These are phyloP conservation scores for Globodera rostochiensis DNA, from an alignment of 1,140 invertebrate species.

Conservation along the genomic window DNA sequence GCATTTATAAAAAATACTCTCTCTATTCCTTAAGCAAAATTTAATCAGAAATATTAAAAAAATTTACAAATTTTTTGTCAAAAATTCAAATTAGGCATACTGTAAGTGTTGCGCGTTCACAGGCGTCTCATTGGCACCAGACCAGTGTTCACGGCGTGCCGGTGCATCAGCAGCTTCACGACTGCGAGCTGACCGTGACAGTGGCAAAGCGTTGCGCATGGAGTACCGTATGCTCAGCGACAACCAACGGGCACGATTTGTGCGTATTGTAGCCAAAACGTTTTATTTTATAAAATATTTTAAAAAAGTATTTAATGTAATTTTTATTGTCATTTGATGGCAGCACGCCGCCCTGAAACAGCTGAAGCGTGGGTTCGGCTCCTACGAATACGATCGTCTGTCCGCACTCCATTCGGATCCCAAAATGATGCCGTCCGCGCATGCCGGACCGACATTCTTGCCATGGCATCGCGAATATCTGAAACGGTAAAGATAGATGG, in stretches of 20 bases:
- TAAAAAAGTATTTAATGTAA: no score
- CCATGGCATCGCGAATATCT: conserved; percentile 19
- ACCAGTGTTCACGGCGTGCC: no score
- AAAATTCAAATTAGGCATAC: no score
- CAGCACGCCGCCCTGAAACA: not conserved
- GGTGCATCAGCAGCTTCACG: not conserved
- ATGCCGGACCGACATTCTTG: not conserved
- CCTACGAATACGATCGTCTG: not conserved
- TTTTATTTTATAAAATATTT: no score
- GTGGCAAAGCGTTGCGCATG: not conserved
- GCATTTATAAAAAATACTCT: no score
- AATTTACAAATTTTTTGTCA: no score
- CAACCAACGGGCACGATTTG: not conserved
- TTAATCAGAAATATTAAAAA: no score
- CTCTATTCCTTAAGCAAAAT: no score
- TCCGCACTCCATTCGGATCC: not conserved
- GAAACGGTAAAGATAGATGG: not conserved
- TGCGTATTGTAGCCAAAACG: not conserved
- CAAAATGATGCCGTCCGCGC: not conserved
- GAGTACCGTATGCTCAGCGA: conserved; percentile 21
- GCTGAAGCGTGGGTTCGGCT: not conserved
- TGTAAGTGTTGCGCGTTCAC: no score
- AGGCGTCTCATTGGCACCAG: no score
- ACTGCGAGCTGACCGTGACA: no score
- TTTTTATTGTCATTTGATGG: no score